Percentiles rank a stretch among this genome's conserved stretches.
Conservation (phyloP, 2,888 invertebrate genomes). For the Apotomis betuletana region DNA sequence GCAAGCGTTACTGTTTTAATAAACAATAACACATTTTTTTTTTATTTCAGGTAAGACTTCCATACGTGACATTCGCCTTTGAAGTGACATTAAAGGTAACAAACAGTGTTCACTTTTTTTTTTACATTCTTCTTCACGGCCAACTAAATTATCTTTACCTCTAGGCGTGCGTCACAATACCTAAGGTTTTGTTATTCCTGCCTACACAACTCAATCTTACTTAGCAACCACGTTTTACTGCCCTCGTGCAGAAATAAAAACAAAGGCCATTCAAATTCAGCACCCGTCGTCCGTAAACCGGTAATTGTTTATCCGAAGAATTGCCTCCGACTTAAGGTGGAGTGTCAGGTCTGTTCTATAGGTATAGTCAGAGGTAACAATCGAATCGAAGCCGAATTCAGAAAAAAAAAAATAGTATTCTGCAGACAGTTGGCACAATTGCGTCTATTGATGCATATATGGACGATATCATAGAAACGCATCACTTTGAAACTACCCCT, state of each 20-base stretch:
- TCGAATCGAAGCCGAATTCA: not conserved
- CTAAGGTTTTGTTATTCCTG: not conserved
- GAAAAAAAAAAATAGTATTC: not conserved
- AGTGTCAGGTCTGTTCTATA: not conserved
- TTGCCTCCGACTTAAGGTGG: constrained; percentile 27
- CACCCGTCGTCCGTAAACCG: constrained; percentile 27
- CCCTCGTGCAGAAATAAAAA: constrained; percentile 30
- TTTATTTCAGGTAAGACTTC: constrained; percentile 14
- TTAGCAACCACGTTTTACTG: constrained; percentile 27
- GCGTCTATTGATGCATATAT: no score
- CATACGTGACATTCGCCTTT: not conserved
- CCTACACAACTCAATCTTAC: constrained; percentile 26
- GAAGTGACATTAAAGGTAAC: not conserved
- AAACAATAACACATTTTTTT: not conserved
- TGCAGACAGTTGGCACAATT: no score
- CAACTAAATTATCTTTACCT: no score
- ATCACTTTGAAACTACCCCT: no score
- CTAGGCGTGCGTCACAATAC: no score
- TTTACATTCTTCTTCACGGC: no score
- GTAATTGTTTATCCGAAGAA: constrained; percentile 38
- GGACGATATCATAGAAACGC: no score
- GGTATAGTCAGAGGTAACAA: not conserved
- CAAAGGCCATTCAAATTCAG: constrained; percentile 34
- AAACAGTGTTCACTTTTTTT: no score
- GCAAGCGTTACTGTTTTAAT: no score